These are phyloP conservation scores for Epizoanthus fatuus DNA, from an alignment of 92 coral and sea anemone species.

Conservation along the genomic window DNA sequence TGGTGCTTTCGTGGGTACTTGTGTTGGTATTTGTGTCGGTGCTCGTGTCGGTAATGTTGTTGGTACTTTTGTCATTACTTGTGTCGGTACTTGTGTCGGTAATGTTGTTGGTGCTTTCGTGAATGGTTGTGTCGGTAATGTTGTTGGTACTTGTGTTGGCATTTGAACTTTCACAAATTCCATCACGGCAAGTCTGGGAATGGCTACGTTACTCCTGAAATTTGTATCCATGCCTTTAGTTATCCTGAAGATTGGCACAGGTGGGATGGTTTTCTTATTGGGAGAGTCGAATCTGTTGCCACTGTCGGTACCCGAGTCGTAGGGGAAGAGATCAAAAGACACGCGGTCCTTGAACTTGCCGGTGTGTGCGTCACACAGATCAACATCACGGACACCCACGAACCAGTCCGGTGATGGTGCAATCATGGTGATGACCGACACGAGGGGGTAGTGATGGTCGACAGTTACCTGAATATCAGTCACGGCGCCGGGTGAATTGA, in stretches of 20 bases:
- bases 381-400: slow-evolving; percentile 40
- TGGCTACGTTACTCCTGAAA: background rate
- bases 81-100: too few relatives aligned
- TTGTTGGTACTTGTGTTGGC: too few relatives aligned
- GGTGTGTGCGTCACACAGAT: slow-evolving; percentile 50
- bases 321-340: slow-evolving; percentile 32
- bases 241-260: slow-evolving; percentile 25
- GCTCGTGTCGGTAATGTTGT: background rate
- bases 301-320: slow-evolving; percentile 63
- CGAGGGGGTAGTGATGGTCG: slow-evolving; percentile 2
- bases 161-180: slow-evolving; percentile 1
- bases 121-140: too few relatives aligned
- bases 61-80: too few relatives aligned
- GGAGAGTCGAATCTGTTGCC: slow-evolving; percentile 23
- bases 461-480: background rate
- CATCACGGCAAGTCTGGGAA: slow-evolving; percentile 28
- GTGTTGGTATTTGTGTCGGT: too few relatives aligned
- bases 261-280: slow-evolving; percentile 13
- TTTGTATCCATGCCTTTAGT: slow-evolving; percentile 38
- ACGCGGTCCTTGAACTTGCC: slow-evolving; percentile 32
- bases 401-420: slow-evolving; percentile 79
- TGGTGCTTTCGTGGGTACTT: too few relatives aligned
- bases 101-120: too few relatives aligned
- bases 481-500: background rate
- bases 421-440: slow-evolving; percentile 60